phyloP scores from a whole-genome alignment of 1,140 invertebrate genomes.

The Adoxophyes honmai region DNA sequence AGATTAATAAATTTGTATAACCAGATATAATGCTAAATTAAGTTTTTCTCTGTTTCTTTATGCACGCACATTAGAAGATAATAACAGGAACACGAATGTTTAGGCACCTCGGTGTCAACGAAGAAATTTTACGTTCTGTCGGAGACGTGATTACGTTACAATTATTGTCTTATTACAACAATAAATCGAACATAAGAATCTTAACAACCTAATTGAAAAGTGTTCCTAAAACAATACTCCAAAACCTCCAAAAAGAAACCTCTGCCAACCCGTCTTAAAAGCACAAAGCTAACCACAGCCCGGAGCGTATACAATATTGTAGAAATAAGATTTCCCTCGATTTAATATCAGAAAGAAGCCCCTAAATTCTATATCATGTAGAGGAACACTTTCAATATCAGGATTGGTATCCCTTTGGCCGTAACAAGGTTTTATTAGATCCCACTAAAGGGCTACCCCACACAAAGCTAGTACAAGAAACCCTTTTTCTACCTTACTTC shows the following conservation, averaged over 20 bases:
- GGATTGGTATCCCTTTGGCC: conserved; percentile 74
- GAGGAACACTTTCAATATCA: conserved; percentile 76
- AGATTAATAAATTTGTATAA: too few species aligned
- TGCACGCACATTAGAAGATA: too few species aligned
- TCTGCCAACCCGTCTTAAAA: conserved; percentile 27
- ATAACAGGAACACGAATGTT: too few species aligned
- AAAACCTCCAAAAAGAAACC: too few species aligned
- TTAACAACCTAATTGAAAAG: too few species aligned
- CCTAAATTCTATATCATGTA: conserved; percentile 75
- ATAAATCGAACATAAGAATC: too few species aligned
- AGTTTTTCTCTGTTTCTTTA: too few species aligned
- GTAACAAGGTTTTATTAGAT: conserved; percentile 77
- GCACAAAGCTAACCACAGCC: conserved; percentile 32
- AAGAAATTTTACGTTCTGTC: too few species aligned
- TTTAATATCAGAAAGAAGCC: conserved; percentile 72
- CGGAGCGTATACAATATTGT: conserved; percentile 42
- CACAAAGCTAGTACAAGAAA: conserved; percentile 72
- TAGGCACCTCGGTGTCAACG: too few species aligned
- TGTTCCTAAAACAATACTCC: background rate
- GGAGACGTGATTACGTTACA: too few species aligned
- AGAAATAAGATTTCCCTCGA: conserved; percentile 61
- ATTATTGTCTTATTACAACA: too few species aligned
- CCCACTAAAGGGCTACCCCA: conserved; percentile 73
- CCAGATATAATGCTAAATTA: too few species aligned
- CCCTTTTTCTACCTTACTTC: conserved; percentile 74